Conservation (phyloP, 2,113 vertebrate genomes). For the Mesocricetus auratus region DNA sequence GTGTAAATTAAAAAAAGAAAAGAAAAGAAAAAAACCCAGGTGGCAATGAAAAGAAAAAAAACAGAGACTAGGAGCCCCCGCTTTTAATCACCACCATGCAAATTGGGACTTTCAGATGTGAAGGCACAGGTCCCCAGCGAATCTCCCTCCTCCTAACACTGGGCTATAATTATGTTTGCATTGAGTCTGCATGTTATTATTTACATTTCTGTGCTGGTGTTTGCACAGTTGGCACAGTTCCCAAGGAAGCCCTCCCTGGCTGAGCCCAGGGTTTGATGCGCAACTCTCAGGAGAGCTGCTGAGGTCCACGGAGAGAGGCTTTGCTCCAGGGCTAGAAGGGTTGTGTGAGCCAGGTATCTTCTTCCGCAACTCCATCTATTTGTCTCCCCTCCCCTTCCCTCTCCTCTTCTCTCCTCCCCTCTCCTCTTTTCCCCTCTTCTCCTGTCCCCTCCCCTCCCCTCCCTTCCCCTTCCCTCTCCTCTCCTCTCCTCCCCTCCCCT, state of each 20-base stretch:
- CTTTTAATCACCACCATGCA: slow-evolving; percentile 31
- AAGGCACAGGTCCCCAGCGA: background rate
- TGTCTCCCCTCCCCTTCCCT: background rate
- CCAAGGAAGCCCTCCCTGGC: background rate
- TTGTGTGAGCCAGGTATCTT: background rate
- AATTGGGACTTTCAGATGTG: background rate
- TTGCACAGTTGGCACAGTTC: slow-evolving; percentile 38
- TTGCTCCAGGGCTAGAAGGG: background rate
- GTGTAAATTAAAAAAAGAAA: background rate
- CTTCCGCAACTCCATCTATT: background rate
- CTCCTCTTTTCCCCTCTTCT: too few relatives aligned
- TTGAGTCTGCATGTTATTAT: background rate
- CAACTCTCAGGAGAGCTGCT: background rate
- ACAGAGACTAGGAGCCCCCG: background rate
- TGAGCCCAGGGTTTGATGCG: background rate
- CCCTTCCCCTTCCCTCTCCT: too few relatives aligned
- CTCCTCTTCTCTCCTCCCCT: too few relatives aligned
- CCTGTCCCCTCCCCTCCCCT: fast-evolving
- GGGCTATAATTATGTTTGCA: slow-evolving; percentile 29
- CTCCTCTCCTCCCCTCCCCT: background rate
- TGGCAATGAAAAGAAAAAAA: background rate
- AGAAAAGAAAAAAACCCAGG: background rate
- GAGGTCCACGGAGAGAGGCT: background rate
- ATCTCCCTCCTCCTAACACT: background rate
- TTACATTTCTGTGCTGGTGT: slow-evolving; percentile 54